Base-by-base conservation (phyloP, 1,140 invertebrate species). In the Oppia nitens region DNA sequence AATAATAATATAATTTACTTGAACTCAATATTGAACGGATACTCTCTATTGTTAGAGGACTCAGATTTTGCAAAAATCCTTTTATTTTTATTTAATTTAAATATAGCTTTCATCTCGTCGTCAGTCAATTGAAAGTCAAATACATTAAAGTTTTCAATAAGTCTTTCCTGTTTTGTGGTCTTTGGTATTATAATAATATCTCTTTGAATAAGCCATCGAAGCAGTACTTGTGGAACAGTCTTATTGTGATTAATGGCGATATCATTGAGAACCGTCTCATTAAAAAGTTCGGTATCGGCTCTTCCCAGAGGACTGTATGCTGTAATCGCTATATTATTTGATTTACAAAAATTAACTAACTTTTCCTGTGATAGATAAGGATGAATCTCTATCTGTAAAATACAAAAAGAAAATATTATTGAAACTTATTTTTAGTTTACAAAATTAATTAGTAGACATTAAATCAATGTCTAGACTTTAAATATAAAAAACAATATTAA, bases 181-280 rank as follows among this genome's bases (percentile, higher is more conserved):
- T 88, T 87, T 2, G 86, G 84, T 61, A 89, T 82, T 0, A 80
- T 80, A 32, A 83, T 73, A 29, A 85, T 75, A 3, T 81, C 84
- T 54, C 82, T 75, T 66, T 90, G 83, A 57, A 85, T 67, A 77
- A 85, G 64, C 55, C 73, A 73, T 24, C 70, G 63, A 2, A 74
- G 47, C n/a, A 73, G 60, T 23, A 70, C 53, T 67, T 88, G 85
- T 11, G 83, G 83, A 1, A 78, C 63, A 20, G 76, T 77, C 66
- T 83, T 85, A 0, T 74, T 73, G 66, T 84, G 78, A 65, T 82
- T 83, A 6, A 77, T 70, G 20, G 81, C 81, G 48, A 87, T 75
- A 17, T 68, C 65, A 63, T 78, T 76, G 14, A 87, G 61, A 60
- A 76, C 76, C 1, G 77, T 73, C 63, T 86, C 81, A 6, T 70